Conservation (phyloP, 1,140 invertebrate species). For the Leptinotarsa lineolata region DNA sequence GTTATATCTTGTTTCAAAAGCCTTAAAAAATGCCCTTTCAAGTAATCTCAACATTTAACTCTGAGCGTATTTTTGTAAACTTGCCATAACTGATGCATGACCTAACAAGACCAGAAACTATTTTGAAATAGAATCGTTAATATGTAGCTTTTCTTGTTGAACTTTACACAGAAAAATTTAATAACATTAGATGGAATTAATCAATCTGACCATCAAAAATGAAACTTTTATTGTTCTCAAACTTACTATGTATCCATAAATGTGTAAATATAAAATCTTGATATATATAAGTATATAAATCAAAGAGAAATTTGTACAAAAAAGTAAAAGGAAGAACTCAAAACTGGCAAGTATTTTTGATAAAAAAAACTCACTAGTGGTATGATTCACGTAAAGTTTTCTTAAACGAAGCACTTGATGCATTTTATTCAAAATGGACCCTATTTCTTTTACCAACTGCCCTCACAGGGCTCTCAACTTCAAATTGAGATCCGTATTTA, state of each 20-base stretch:
- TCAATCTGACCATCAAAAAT: not conserved
- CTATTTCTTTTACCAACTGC: not conserved
- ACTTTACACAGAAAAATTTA: no score
- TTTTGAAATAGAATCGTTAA: no score
- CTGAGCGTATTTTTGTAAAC: no score
- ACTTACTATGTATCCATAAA: not conserved
- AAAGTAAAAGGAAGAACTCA: not conserved
- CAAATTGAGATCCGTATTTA: not conserved
- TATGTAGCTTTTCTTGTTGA: no score
- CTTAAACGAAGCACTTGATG: no score
- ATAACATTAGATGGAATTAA: no score
- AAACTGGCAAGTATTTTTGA: not conserved
- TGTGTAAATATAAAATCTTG: constrained; percentile 4
- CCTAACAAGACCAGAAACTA: no score
- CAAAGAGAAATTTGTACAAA: constrained; percentile 5
- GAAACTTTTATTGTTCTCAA: constrained; percentile 6
- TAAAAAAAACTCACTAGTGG: not conserved
- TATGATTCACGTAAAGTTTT: not conserved
- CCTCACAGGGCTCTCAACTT: not conserved
- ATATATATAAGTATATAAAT: not conserved
- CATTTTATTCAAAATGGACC: not conserved
- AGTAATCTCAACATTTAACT: no score
- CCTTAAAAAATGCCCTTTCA: no score
- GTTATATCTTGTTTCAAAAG: no score
- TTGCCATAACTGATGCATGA: no score